Conservation (phyloP, 2,888 invertebrate genomes). For the Microchrysa polita region DNA sequence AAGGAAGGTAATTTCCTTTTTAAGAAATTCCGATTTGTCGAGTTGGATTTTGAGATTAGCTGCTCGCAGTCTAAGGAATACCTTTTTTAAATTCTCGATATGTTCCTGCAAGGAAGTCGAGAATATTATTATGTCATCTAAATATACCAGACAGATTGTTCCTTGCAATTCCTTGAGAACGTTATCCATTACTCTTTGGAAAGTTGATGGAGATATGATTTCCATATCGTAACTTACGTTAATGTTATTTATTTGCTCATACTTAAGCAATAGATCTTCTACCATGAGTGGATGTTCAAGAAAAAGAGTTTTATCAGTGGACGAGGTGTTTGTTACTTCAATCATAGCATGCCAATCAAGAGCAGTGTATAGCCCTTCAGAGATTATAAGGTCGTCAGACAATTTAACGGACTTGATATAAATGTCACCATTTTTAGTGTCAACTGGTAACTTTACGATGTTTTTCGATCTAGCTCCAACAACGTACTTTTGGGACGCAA, state of each 20-base stretch:
- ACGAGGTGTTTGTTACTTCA: conserved; percentile 41
- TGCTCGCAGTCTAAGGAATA: neutral
- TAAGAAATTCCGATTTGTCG: conserved; percentile 54
- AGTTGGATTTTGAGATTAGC: conserved; percentile 50
- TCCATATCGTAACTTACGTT: neutral
- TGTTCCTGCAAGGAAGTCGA: neutral
- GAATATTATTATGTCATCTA: conserved; percentile 26
- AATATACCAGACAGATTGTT: conserved; percentile 9
- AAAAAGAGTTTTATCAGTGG: too few relatives aligned
- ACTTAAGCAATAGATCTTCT: too few relatives aligned
- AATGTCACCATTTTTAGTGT: conserved; percentile 36
- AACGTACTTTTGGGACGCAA: conserved; percentile 35
- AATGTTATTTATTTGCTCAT: too few relatives aligned
- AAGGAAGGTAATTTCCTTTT: conserved; percentile 54
- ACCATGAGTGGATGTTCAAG: too few relatives aligned
- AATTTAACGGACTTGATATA: conserved; percentile 22
- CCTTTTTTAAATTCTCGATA: conserved; percentile 7
- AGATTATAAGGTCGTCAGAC: conserved; percentile 19
- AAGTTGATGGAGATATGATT: neutral
- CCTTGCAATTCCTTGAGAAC: conserved; percentile 8
- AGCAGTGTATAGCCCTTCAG: conserved; percentile 43
- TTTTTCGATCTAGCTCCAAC: conserved; percentile 35
- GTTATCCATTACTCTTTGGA: too few relatives aligned
- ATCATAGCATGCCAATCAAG: conserved; percentile 34
- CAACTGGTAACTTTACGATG: conserved; percentile 37